Evolutionary conservation across 2,888 invertebrate genomes (phyloP).

Genomic region (Ophonus ardosiacus): DNA sequence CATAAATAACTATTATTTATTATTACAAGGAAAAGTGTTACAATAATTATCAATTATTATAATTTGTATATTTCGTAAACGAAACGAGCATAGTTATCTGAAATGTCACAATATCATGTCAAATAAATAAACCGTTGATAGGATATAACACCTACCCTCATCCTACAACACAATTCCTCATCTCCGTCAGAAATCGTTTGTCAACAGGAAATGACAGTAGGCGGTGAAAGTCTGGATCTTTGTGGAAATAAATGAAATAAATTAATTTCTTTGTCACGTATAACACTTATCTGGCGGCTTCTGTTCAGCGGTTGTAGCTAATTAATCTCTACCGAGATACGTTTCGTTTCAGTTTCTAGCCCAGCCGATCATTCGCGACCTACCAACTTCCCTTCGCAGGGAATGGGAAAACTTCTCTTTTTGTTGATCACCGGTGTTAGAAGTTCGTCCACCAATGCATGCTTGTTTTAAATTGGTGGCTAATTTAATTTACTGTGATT

Average conservation of each 20-base stretch:
- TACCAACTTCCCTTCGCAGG: slow-evolving; percentile 19
- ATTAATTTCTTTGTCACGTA: slow-evolving; percentile 55
- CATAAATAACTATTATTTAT: too few relatives aligned
- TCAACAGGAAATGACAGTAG: slow-evolving; percentile 4
- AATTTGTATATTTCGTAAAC: too few relatives aligned
- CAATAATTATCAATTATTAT: too few relatives aligned
- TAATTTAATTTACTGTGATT: slow-evolving; percentile 17
- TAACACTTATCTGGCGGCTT: slow-evolving; percentile 57
- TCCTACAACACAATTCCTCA: slow-evolving; percentile 7
- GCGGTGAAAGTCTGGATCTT: slow-evolving; percentile 27
- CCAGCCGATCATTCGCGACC: neutral
- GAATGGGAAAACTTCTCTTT: slow-evolving; percentile 38
- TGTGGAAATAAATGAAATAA: slow-evolving; percentile 39
- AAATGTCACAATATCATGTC: too few relatives aligned
- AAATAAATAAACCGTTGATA: too few relatives aligned
- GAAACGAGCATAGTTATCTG: too few relatives aligned
- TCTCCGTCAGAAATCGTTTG: neutral
- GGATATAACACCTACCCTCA: neutral
- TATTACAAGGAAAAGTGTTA: too few relatives aligned
- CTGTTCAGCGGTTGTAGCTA: slow-evolving; percentile 57
- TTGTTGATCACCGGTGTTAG: slow-evolving; percentile 44
- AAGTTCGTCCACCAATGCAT: slow-evolving; percentile 33
- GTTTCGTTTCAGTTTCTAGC: slow-evolving; percentile 8
- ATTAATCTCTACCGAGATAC: slow-evolving; percentile 58
- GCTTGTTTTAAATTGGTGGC: slow-evolving; percentile 24